Percentiles rank a stretch among this genome's conserved stretches.
Evolutionary conservation across 2,888 invertebrate genomes (phyloP).

Genomic region (Axea sp.): DNA sequence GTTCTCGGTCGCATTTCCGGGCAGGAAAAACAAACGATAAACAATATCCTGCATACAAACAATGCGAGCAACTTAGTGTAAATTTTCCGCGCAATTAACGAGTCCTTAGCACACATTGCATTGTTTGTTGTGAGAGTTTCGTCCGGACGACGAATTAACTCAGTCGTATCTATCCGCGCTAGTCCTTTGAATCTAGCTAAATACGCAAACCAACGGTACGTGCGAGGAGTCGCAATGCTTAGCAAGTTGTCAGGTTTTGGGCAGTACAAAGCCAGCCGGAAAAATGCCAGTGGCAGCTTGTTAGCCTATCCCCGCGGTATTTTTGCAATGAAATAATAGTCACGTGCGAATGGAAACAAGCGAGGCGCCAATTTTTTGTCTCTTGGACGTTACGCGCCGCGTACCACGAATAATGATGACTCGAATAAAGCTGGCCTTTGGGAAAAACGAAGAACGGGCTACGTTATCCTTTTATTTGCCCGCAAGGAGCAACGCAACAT

Average conservation of each 20-base stretch:
- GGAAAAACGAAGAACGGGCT: not conserved
- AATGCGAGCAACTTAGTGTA: constrained; percentile 25
- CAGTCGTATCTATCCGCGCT: constrained; percentile 17
- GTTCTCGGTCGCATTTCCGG: not conserved
- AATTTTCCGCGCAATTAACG: constrained; percentile 57
- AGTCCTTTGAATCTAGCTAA: constrained; percentile 48
- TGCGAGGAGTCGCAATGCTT: constrained; percentile 56
- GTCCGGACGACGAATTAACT: constrained; percentile 49
- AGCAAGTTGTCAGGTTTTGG: constrained; percentile 46
- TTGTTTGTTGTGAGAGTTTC: constrained; percentile 38
- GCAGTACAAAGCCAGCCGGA: constrained; percentile 49
- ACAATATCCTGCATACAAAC: constrained; percentile 41
- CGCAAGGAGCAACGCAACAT: not conserved
- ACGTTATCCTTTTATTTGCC: constrained; percentile 39
- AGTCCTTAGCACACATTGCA: constrained; percentile 50
- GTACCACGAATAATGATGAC: constrained; percentile 41
- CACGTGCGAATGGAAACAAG: constrained; percentile 55
- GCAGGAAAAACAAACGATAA: constrained; percentile 7
- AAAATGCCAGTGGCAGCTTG: constrained; percentile 59
- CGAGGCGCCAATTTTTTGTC: constrained; percentile 51
- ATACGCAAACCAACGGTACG: constrained; percentile 53
- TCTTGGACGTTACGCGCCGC: constrained; percentile 34
- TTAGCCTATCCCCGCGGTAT: constrained; percentile 47
- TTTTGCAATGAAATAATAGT: constrained; percentile 52
- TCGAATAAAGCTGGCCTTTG: constrained; percentile 32